Evolutionary conservation across 2,888 invertebrate species (phyloP), one percentile per base, ranked within the genome.

Genomic region (Ariolimax columbianus): DNA sequence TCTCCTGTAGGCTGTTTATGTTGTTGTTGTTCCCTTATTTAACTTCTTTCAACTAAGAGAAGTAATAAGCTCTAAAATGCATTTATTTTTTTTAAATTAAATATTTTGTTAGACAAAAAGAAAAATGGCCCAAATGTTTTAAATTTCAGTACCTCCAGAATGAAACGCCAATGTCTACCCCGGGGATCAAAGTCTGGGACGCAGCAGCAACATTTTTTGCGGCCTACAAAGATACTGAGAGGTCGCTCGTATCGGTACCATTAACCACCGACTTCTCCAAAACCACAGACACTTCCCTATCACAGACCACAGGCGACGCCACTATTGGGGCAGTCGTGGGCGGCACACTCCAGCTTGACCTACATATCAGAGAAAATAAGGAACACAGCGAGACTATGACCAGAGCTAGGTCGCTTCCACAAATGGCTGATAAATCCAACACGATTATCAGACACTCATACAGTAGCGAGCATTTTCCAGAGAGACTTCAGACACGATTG

Each of bases 121-220:
- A n/a, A n/a, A n/a, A n/a, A n/a, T n/a, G n/a, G n/a, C n/a, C n/a
- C n/a, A n/a, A n/a, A n/a, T 47, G 47, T 17, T 47, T 17, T 55
- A 23, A 7, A 3, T 55, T 55, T 19, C 55, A 23, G 55, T 55
- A 3, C 55, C 55, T 36, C n/a, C 84, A 70, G 78, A 75, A 26
- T 77, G 80, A 77, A 19, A 70, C 47, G 36, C 85, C 81, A 4
- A 63, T n/a, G 30, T 75, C 59, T 36, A 55, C 80, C 9, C 68
- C 66, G 30, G 73, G 77, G 6, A 68, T 84, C 6, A 55, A 75
- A 11, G 83, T 83, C 33, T 82, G 78, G 30, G 86, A 88, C 26
- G 91, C 90, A 14, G 91, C 91, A 1, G 88, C 90, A 1, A 87
- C 87, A 78, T 85, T 91, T n/a, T 91, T 90, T 77, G 91, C 90